Conservation (phyloP, 2,797 vertebrate species). For the Eulemur rubriventer region DNA sequence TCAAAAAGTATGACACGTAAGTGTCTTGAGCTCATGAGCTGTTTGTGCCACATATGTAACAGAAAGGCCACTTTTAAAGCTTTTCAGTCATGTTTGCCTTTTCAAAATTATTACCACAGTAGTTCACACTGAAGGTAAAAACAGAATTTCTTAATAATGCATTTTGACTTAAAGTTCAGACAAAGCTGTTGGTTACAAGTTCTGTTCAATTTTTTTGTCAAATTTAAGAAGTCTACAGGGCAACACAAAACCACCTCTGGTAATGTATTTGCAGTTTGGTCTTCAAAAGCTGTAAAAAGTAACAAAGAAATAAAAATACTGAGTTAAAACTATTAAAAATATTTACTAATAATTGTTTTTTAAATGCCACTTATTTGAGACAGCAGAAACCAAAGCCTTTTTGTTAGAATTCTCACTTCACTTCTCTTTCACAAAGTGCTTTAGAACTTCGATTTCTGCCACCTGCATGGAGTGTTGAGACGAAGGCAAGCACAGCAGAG, state of each 20-base stretch:
- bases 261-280: conserved; percentile 61
- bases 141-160: conserved; percentile 6
- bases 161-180: conserved; percentile 51
- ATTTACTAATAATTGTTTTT: conserved; percentile 48
- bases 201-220: conserved; percentile 50
- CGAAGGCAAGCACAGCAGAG: not conserved
- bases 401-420: conserved; percentile 49
- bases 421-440: conserved; percentile 40
- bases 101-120: conserved; percentile 31
- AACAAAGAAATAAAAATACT: conserved; percentile 31
- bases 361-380: conserved; percentile 50
- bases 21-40: not conserved
- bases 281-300: conserved; percentile 62
- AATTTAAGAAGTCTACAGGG: conserved; percentile 47
- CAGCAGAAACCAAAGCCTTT: conserved; percentile 11
- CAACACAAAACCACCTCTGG: conserved; percentile 64
- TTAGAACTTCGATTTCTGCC: conserved; percentile 36
- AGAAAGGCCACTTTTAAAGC: conserved; percentile 85
- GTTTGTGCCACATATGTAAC: conserved; percentile 1
- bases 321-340: conserved; percentile 60
- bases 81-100: conserved; percentile 69
- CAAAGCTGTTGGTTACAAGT: conserved; percentile 21
- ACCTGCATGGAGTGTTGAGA: conserved; percentile 68
- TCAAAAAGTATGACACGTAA: conserved; percentile 21
- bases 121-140: conserved; percentile 32